Base-by-base conservation (phyloP, 2,797 vertebrate genomes). In the Otus scops region DNA sequence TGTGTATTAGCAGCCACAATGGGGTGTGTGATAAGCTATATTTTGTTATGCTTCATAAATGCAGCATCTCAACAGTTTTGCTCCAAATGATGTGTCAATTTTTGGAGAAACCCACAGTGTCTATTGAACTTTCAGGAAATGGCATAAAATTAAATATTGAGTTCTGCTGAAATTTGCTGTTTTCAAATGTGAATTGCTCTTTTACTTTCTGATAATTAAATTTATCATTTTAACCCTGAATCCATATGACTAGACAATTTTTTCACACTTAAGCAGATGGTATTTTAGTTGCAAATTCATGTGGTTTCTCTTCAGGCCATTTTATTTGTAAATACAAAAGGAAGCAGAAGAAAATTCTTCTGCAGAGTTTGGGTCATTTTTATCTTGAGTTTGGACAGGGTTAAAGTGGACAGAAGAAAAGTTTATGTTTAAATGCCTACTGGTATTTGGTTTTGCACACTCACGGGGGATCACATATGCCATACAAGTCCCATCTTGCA, bases 181-280 rank as follows among this genome's bases (percentile, higher is more conserved):
- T 76, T 87, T 71, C 87, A 48, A 92, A 51, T 4, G 13, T 2
- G 13, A 86, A 79, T 74, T 96, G 93, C 83, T 95, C 88, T 95
- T 95, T 96, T 93, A 28, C 36, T 76, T 92, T 38, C 51, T 3
- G 11, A 39, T 70, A 89, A 82, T 93, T 69, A 90, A 91, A 65
- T 80, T 41, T 20, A 12, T 23, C 63, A 20, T 89, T 91, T 90
- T 79, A 85, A 88, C 83, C 91, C 89, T 28, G 38, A 76, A 75
- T 50, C 88, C 80, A 41, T 75, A 41, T 26, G 67, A 82, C 59
- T 51, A 70, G 4, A 3, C 36, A 18, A 2, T 32, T 76, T 64
- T 64, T 84, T 91, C 76, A 50, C 50, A 67, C 54, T 30, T 23
- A 50, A 56, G 48, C 92, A 97, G 94, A 94, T 93, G 90, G 77